Conservation (phyloP, 2,888 invertebrate genomes). For the Synergus japonicus region DNA sequence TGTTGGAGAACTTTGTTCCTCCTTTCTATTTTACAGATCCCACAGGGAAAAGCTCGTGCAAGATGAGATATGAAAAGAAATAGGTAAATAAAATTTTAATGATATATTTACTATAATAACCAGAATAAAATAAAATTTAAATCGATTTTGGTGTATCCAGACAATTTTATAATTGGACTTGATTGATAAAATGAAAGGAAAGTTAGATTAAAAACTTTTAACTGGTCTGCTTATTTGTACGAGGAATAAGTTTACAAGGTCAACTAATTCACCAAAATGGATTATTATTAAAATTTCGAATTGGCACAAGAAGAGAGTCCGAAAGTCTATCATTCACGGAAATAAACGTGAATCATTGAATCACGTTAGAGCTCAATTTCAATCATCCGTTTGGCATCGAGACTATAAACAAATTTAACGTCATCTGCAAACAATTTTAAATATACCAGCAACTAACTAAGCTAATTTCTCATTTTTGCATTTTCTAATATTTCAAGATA, state of each 20-base stretch:
- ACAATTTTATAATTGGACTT: neutral
- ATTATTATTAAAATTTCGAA: constrained; percentile 11
- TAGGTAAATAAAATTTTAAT: neutral
- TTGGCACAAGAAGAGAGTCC: constrained; percentile 24
- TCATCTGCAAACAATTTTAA: constrained; percentile 15
- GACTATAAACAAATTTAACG: constrained; percentile 30
- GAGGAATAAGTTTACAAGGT: neutral
- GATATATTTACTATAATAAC: neutral
- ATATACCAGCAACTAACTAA: neutral
- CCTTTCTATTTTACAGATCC: neutral
- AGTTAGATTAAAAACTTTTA: neutral
- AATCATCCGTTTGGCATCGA: constrained; percentile 28
- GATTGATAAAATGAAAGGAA: neutral
- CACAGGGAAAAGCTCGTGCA: neutral
- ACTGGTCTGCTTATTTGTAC: neutral
- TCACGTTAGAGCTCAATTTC: neutral
- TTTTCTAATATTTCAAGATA: too few species aligned
- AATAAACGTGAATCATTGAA: constrained; percentile 39
- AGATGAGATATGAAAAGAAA: neutral
- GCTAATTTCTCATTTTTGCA: too few species aligned
- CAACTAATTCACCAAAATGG: neutral
- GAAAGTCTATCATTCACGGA: constrained; percentile 29
- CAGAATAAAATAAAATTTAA: neutral
- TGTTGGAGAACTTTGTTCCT: constrained; percentile 9
- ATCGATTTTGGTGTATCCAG: neutral